Percentiles rank a stretch among this genome's conserved stretches.
These are phyloP conservation scores for Hipparchia sbordonii DNA, from an alignment of 2,888 invertebrate species.

Conservation along the genomic window DNA sequence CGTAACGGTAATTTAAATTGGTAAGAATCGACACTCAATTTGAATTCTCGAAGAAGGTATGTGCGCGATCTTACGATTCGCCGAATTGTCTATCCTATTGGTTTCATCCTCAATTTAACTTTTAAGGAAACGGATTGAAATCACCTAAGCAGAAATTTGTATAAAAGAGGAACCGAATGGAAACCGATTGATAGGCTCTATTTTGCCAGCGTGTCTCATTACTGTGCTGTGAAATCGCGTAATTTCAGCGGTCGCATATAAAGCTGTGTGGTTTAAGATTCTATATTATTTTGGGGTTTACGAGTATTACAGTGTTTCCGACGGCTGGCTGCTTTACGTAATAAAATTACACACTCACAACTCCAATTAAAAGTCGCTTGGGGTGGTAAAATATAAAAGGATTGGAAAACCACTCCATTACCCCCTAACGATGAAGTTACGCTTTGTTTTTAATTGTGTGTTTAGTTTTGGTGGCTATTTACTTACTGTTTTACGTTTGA, in stretches of 20 bases:
- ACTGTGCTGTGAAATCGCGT: slow-evolving; percentile 46
- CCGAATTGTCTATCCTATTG: slow-evolving; percentile 63
- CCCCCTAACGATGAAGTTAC: no score
- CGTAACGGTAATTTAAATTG: slow-evolving; percentile 26
- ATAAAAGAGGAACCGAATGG: slow-evolving; percentile 70
- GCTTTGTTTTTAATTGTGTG: no score
- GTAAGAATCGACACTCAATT: slow-evolving; percentile 41
- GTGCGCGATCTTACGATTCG: slow-evolving; percentile 55
- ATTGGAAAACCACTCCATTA: neutral
- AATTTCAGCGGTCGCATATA: slow-evolving; percentile 43
- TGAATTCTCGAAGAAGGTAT: slow-evolving; percentile 43
- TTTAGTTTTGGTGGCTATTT: neutral
- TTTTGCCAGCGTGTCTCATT: slow-evolving; percentile 64
- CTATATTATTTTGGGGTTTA: slow-evolving; percentile 24
- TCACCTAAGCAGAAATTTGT: slow-evolving; percentile 69
- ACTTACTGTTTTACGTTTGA: slow-evolving; percentile 1
- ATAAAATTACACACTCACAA: neutral
- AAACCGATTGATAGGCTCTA: slow-evolving; percentile 68
- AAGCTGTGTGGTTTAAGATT: slow-evolving; percentile 18
- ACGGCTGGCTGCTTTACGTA: neutral
- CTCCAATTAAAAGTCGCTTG: slow-evolving; percentile 1
- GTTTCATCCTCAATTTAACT: slow-evolving; percentile 78
- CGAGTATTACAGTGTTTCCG: neutral
- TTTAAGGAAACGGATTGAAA: slow-evolving; percentile 68
- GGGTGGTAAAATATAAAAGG: neutral